Evolutionary conservation across 1,140 invertebrate species (phyloP).

Genomic region (Hyles euphorbiae): DNA sequence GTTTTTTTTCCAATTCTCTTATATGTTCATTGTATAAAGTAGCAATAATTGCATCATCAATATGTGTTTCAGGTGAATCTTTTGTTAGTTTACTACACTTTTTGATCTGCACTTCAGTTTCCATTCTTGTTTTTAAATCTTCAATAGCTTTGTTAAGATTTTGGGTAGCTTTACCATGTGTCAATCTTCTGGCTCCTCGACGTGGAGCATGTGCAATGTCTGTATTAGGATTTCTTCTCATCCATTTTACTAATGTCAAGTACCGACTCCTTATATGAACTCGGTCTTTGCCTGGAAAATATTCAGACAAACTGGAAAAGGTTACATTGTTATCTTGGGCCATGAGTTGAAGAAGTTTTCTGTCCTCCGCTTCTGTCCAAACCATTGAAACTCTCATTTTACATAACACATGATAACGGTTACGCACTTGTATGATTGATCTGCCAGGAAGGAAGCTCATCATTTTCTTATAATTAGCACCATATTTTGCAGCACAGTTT

Average conservation of each 20-base stretch:
- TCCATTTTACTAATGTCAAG: conserved; percentile 54
- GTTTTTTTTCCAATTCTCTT: conserved; percentile 26
- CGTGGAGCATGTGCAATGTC: conserved; percentile 52
- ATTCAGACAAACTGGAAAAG: conserved; percentile 43
- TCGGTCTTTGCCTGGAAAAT: conserved; percentile 58
- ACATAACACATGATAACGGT: conserved; percentile 42
- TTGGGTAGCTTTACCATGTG: conserved; percentile 38
- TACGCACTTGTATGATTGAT: conserved; percentile 43
- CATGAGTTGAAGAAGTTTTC: conserved; percentile 52
- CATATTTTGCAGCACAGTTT: conserved; percentile 78
- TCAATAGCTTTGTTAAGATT: conserved; percentile 54
- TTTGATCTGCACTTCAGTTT: conserved; percentile 44
- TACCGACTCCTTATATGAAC: conserved; percentile 48
- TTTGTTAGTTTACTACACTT: conserved; percentile 38
- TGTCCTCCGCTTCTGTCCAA: conserved; percentile 61
- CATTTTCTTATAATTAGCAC: conserved; percentile 74
- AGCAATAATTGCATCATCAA: conserved; percentile 61
- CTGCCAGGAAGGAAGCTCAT: conserved; percentile 49
- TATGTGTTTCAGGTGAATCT: conserved; percentile 41
- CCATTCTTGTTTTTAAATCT: conserved; percentile 46
- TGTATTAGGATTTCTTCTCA: conserved; percentile 47
- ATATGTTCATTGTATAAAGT: conserved; percentile 38
- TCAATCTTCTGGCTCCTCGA: conserved; percentile 44
- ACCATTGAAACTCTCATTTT: conserved; percentile 48
- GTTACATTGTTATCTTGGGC: conserved; percentile 42